Base-by-base conservation (phyloP, 2,113 vertebrate species). In the Gobius niger region DNA sequence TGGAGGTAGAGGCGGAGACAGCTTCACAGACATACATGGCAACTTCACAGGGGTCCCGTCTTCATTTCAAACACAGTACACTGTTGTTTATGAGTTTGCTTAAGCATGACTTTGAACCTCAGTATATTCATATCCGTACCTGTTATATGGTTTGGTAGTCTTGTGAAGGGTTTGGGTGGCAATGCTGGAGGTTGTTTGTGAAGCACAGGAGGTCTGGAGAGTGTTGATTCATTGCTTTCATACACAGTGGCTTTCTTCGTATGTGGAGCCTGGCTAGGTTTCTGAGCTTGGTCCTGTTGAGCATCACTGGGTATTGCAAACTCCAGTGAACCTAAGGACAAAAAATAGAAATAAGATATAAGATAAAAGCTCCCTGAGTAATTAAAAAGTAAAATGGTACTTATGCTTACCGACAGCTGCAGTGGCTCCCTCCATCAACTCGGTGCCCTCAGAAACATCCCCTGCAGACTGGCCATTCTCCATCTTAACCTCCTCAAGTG, bases 1-100 rank as follows among this genome's bases (percentile, higher is more conserved):
- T 90, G 97, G 96, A 93, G 98, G 96, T 93, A 99, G 96, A 86
- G 96, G 96, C 89, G 98, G 97, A 66, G 97, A 99, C 73, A 98
- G 86, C 92, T 96, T 97, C 82, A 93, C 90, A 68, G 94, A 93
- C 95, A 96, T 93, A 86, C 95, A 96, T 87, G 96, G 96, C 92
- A 98, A 87, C 94, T 95, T 98, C 91, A 96, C 82, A 72, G 89
- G 95, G 87, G 91, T 91, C 73, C 70, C 94, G 86, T 99, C 98
- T 99, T 91, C 11, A 65, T 6, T 34, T 34, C 24, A 34, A 34
- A 1, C n/a, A 56, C 18, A 60, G 41, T 18, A 12, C 0, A 70
- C 53, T 46, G 0, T 16, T n/a, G 18, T 18, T 50, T 5, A 50
- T 14, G 14, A 15, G 5, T 12, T 50, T 12, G 47, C 5, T 34